Evolutionary conservation across 2,888 invertebrate genomes (phyloP).

Genomic region (Nowickia ferox): DNA sequence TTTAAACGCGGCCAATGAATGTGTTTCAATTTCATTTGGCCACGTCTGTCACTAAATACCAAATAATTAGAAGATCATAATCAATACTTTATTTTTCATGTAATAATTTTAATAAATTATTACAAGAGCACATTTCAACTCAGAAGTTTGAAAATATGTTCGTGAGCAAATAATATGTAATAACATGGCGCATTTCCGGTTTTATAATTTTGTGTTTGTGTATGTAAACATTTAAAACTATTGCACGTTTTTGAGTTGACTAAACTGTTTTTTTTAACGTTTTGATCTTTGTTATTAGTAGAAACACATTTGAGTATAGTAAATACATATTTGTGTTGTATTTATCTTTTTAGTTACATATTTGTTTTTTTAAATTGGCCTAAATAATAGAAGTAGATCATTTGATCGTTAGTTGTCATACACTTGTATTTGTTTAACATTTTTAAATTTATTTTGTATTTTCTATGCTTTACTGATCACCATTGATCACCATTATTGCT

Average conservation of each 20-base stretch:
- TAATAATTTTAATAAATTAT: slow-evolving; percentile 7
- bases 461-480: slow-evolving; percentile 61
- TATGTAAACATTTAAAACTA: slow-evolving; percentile 18
- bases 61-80: slow-evolving; percentile 32
- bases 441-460: slow-evolving; percentile 35
- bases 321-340: neutral
- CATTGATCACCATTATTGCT: slow-evolving; percentile 38
- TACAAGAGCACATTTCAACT: neutral
- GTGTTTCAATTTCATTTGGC: slow-evolving; percentile 5
- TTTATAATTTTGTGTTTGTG: neutral
- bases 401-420: slow-evolving; percentile 52
- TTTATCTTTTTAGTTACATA: slow-evolving; percentile 9
- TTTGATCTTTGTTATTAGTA: slow-evolving; percentile 39
- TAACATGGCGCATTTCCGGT: slow-evolving; percentile 69
- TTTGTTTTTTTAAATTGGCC: slow-evolving; percentile 42
- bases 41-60: neutral
- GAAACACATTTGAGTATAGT: neutral
- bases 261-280: slow-evolving; percentile 7
- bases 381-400: slow-evolving; percentile 47
- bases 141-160: neutral
- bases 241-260: slow-evolving; percentile 14
- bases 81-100: slow-evolving; percentile 6
- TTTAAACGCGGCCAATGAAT: no score
- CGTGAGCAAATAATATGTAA: slow-evolving; percentile 31
- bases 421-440: slow-evolving; percentile 51